Conservation (phyloP, 2,888 invertebrate species). For the Meteorus colon region DNA sequence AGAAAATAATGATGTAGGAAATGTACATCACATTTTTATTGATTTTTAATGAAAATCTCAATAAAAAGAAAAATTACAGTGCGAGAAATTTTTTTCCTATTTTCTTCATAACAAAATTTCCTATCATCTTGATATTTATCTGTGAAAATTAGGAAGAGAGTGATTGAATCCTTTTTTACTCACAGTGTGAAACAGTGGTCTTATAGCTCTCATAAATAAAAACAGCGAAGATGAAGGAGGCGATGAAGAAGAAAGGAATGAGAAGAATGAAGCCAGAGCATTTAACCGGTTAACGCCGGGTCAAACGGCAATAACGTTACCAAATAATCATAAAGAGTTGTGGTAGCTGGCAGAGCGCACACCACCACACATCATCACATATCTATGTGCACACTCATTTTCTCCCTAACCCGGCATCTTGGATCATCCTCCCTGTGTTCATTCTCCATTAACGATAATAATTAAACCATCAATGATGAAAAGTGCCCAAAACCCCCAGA, state of each 20-base stretch:
- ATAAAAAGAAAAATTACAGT: too few relatives aligned
- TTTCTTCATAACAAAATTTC: too few relatives aligned
- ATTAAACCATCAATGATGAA: too few relatives aligned
- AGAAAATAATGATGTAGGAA: not conserved
- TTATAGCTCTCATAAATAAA: not conserved
- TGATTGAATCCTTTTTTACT: not conserved
- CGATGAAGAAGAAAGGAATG: slow-evolving; percentile 45
- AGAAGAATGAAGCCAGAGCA: slow-evolving; percentile 47
- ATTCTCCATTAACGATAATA: too few relatives aligned
- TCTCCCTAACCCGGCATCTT: not conserved
- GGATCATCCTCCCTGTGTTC: not conserved
- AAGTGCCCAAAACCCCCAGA: too few relatives aligned
- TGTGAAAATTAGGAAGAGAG: too few relatives aligned
- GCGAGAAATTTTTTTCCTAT: too few relatives aligned
- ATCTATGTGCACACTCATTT: not conserved
- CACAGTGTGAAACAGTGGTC: not conserved
- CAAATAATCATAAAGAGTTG: slow-evolving; percentile 67
- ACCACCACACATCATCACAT: slow-evolving; percentile 43
- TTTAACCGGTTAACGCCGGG: slow-evolving; percentile 67
- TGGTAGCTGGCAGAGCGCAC: slow-evolving; percentile 60
- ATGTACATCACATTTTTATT: not conserved
- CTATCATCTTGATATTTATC: too few relatives aligned
- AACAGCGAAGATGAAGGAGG: slow-evolving; percentile 6
- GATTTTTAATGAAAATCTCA: too few relatives aligned
- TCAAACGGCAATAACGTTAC: slow-evolving; percentile 67